These are phyloP conservation scores for Ephialtes manifestator DNA, from an alignment of 2,888 invertebrate genomes.

Conservation along the genomic window DNA sequence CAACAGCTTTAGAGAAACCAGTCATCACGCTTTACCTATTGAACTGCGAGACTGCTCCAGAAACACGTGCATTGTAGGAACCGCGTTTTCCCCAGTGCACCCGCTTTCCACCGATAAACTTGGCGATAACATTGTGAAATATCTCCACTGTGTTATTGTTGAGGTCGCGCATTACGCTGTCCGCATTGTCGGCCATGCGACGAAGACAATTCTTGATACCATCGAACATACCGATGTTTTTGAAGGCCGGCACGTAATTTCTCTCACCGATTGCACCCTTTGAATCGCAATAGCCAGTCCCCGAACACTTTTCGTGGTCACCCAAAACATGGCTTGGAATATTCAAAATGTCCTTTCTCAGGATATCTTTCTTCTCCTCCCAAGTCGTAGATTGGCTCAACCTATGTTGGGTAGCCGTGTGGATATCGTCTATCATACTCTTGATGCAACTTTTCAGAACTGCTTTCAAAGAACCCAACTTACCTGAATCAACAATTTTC, in stretches of 20 bases:
- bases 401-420: too few species aligned
- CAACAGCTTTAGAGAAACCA: background rate
- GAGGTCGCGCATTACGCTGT: constrained; percentile 21
- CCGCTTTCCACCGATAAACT: constrained; percentile 29
- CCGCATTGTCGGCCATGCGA: constrained; percentile 30
- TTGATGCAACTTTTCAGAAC: background rate
- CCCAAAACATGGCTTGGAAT: constrained; percentile 42
- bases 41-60: constrained; percentile 20
- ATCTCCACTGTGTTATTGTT: constrained; percentile 35
- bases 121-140: constrained; percentile 35
- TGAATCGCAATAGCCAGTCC: constrained; percentile 4
- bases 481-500: constrained; percentile 5
- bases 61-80: constrained; percentile 27
- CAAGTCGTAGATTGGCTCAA: too few species aligned
- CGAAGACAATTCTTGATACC: constrained; percentile 12
- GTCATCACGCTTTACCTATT: constrained; percentile 27
- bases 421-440: too few species aligned
- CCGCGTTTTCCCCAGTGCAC: constrained; percentile 18
- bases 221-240: constrained; percentile 10
- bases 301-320: constrained; percentile 24
- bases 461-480: background rate
- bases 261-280: too few species aligned
- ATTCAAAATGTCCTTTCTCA: constrained; percentile 18
- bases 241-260: background rate
- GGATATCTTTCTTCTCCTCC: background rate